phyloP scores from a whole-genome alignment of 2,888 invertebrate species.

The Venusia cambrica region DNA sequence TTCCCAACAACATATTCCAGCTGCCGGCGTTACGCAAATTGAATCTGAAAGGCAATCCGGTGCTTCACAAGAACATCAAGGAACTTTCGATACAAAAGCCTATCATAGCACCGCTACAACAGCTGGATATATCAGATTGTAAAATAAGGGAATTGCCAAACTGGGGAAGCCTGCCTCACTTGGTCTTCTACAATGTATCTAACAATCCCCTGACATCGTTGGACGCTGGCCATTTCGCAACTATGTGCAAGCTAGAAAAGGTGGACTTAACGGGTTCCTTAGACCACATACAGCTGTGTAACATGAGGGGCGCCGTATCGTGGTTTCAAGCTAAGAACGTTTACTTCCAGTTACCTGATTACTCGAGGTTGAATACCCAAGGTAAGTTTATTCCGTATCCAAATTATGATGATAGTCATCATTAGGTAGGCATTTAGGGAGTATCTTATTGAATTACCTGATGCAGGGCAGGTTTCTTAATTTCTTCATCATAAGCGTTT shows the following conservation, averaged over 20 bases:
- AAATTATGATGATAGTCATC: too few species aligned
- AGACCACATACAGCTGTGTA: constrained; percentile 50
- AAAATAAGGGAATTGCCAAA: constrained; percentile 80
- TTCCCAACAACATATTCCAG: constrained; percentile 77
- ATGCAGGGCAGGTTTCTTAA: too few species aligned
- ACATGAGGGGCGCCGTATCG: constrained; percentile 48
- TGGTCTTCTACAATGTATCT: constrained; percentile 83
- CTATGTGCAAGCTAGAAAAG: constrained; percentile 81
- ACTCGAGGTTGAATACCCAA: constrained; percentile 55
- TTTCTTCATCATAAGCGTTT: too few species aligned
- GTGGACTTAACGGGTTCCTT: constrained; percentile 76
- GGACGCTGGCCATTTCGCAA: constrained; percentile 77
- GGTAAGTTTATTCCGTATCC: too few species aligned
- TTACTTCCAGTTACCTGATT: constrained; percentile 58
- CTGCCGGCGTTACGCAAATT: constrained; percentile 82
- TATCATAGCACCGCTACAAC: constrained; percentile 79
- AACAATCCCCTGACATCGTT: constrained; percentile 74
- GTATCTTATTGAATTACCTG: too few species aligned
- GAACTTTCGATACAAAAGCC: constrained; percentile 70
- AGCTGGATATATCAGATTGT: constrained; percentile 82
- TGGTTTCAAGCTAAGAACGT: constrained; percentile 63
- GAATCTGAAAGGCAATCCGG: constrained; percentile 78
- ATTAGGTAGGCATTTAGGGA: too few species aligned
- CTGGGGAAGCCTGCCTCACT: constrained; percentile 80
- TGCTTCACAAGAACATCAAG: constrained; percentile 60